phyloP scores from a whole-genome alignment of 64 coral and sea anemone genomes.

The Acropora tenuis region DNA sequence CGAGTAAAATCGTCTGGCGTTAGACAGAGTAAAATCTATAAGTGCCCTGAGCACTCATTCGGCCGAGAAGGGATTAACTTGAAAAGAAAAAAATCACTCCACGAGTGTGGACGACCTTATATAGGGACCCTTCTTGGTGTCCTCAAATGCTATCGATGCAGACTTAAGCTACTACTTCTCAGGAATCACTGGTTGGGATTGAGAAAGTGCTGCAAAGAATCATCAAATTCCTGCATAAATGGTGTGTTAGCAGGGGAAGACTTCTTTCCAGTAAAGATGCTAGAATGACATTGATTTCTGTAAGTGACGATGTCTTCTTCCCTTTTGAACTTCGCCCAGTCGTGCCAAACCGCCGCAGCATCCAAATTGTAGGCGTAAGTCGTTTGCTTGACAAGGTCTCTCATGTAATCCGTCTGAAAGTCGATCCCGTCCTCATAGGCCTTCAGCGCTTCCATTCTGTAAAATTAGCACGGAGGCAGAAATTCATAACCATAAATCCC shows the following conservation, averaged over 20 bases:
- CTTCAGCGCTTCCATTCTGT: neutral
- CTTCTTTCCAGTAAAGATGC: conserved; percentile 32
- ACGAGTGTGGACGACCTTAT: too few relatives aligned
- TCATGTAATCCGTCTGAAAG: neutral
- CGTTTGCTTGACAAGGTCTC: conserved; percentile 13
- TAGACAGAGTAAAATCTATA: too few relatives aligned
- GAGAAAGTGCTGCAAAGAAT: conserved; percentile 32
- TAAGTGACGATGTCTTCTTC: neutral
- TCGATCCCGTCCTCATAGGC: neutral
- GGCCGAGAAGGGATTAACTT: too few relatives aligned
- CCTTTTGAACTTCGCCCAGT: neutral
- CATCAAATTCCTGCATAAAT: conserved; percentile 41
- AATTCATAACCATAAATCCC: too few relatives aligned
- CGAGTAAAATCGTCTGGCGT: too few relatives aligned
- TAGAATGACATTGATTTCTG: conserved; percentile 11
- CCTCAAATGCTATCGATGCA: too few relatives aligned
- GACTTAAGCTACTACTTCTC: neutral
- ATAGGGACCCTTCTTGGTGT: too few relatives aligned
- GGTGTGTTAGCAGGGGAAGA: neutral
- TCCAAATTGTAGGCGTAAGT: conserved; percentile 24
- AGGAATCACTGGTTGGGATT: neutral
- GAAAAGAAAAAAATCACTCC: too few relatives aligned
- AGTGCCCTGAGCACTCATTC: too few relatives aligned
- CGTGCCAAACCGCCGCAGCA: neutral
- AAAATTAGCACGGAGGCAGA: too few relatives aligned